These are phyloP conservation scores for Phalangium opilio DNA, from an alignment of 2,888 invertebrate genomes.

Conservation along the genomic window DNA sequence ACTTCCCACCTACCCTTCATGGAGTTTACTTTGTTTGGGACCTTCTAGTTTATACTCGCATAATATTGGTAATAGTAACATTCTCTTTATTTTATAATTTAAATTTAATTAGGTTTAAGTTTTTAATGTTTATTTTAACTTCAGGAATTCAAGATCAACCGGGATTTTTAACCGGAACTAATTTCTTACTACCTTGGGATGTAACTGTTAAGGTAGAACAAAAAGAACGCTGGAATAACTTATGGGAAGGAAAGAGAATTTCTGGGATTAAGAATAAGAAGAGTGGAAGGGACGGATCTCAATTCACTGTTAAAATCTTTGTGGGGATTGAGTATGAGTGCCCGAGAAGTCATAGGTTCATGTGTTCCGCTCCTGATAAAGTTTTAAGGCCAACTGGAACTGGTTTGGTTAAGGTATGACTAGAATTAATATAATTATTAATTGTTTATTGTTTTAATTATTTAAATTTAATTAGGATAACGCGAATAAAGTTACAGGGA, in stretches of 20 bases:
- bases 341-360: slow-evolving; percentile 87
- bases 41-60: slow-evolving; percentile 81
- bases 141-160: slow-evolving; percentile 70
- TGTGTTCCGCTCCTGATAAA: slow-evolving; percentile 72
- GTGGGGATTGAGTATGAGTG: slow-evolving; percentile 96
- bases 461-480: slow-evolving; percentile 39
- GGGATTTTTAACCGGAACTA: slow-evolving; percentile 74
- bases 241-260: slow-evolving; percentile 21
- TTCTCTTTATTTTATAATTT: neutral
- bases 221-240: slow-evolving; percentile 23
- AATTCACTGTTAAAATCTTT: slow-evolving; percentile 71
- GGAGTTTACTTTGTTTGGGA: slow-evolving; percentile 79
- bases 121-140: neutral
- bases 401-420: slow-evolving; percentile 46
- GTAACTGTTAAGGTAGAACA: slow-evolving; percentile 45
- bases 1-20: slow-evolving; percentile 73
- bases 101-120: neutral
- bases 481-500: slow-evolving; percentile 66
- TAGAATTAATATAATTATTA: neutral
- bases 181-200: slow-evolving; percentile 88
- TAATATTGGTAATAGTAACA: slow-evolving; percentile 24
- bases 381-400: slow-evolving; percentile 54
- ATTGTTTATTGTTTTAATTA: neutral
- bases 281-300: slow-evolving; percentile 28
- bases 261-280: slow-evolving; percentile 26